Conservation (phyloP, 1,140 invertebrate species). For the Brachionus asplanchnoidis region DNA sequence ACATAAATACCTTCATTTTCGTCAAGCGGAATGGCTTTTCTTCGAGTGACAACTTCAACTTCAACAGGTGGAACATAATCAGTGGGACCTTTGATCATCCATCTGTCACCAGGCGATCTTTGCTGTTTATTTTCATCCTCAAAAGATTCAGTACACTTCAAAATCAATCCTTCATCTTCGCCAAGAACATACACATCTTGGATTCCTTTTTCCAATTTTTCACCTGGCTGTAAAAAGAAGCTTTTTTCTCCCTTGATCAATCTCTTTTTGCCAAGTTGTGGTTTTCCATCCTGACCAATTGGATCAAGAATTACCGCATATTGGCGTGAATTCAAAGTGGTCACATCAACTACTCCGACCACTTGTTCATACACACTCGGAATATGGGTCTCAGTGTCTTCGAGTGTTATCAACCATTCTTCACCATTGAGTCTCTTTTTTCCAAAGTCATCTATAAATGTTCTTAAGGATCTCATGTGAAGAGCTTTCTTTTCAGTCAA, state of each 20-base stretch:
- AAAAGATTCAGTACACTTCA: constrained; percentile 58
- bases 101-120: constrained; percentile 58
- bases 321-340: constrained; percentile 58
- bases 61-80: constrained; percentile 61
- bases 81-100: constrained; percentile 60
- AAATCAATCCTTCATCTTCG: constrained; percentile 60
- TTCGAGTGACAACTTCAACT: constrained; percentile 58
- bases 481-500: constrained; percentile 61
- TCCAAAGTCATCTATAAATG: constrained; percentile 59
- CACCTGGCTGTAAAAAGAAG: constrained; percentile 60
- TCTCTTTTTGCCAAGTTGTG: constrained; percentile 55
- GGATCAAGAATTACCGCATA: constrained; percentile 61
- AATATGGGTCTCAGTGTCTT: constrained; percentile 59
- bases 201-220: constrained; percentile 58
- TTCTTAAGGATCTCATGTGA: constrained; percentile 57
- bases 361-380: constrained; percentile 60
- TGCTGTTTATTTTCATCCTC: constrained; percentile 41
- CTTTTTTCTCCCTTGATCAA: constrained; percentile 57
- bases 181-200: constrained; percentile 58
- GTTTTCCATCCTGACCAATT: constrained; percentile 55
- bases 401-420: constrained; percentile 60
- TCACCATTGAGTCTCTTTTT: constrained; percentile 59
- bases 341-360: constrained; percentile 57
- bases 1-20: constrained; percentile 63
- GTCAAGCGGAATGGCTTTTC: constrained; percentile 60